phyloP scores from a whole-genome alignment of 2,797 vertebrate genomes.

The Sebastes hubbsi region DNA sequence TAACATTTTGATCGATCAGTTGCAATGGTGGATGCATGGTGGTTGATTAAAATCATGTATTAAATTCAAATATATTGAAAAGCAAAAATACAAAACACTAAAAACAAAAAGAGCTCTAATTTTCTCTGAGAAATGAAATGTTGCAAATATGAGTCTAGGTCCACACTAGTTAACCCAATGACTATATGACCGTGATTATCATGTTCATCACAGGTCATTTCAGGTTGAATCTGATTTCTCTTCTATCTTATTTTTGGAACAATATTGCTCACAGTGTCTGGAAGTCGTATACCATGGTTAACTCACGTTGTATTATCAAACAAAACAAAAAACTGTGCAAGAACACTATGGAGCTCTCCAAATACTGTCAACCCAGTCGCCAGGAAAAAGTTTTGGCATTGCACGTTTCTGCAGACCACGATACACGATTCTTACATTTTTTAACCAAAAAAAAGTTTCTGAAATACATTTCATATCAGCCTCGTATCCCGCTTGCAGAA shows the following conservation, averaged over 20 bases:
- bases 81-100: background rate
- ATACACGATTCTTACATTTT: no score
- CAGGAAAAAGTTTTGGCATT: background rate
- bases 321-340: background rate
- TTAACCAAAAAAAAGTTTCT: no score
- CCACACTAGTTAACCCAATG: background rate
- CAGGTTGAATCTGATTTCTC: background rate
- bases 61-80: background rate
- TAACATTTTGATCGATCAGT: background rate
- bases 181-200: background rate
- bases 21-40: background rate
- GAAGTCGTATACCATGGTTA: background rate
- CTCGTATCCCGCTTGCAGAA: no score
- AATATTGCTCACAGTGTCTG: background rate
- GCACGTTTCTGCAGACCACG: no score
- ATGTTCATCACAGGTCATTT: background rate
- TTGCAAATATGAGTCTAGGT: background rate
- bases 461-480: no score
- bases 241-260: background rate
- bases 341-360: background rate
- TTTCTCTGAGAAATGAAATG: background rate
- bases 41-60: background rate
- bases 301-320: background rate
- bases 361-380: background rate
- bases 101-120: background rate